Conservation (phyloP, 2,113 vertebrate species). For the Chionomys nivalis region DNA sequence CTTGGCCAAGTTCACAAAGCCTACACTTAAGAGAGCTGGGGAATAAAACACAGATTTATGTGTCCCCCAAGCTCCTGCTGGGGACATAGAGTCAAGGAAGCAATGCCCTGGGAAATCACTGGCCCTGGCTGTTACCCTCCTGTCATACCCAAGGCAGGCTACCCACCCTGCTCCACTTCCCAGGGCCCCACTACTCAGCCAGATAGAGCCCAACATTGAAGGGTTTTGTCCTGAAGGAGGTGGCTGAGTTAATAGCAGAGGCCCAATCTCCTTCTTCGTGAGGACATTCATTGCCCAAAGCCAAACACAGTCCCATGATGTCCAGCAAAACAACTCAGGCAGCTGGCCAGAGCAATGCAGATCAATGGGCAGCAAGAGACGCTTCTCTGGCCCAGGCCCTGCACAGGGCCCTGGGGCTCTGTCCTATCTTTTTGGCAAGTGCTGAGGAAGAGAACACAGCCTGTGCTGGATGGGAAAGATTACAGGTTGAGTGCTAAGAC, state of each 20-base stretch:
- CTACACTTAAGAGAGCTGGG: not conserved
- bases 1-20: not conserved
- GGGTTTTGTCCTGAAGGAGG: slow-evolving; percentile 43
- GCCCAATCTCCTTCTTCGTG: not conserved
- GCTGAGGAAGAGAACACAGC: slow-evolving; percentile 10
- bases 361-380: slow-evolving; percentile 35
- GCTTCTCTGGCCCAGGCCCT: not conserved
- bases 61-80: not conserved
- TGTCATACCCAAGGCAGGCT: not conserved
- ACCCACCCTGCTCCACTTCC: not conserved
- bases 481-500: not conserved
- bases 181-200: not conserved
- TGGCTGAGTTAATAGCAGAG: slow-evolving; percentile 62
- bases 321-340: not conserved
- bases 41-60: not conserved
- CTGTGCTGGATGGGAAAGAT: not conserved
- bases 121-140: not conserved
- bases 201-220: not conserved
- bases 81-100: not conserved
- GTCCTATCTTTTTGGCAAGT: slow-evolving; percentile 40
- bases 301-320: slow-evolving; percentile 57
- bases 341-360: not conserved
- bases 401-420: not conserved
- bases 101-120: not conserved
- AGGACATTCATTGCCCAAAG: slow-evolving; percentile 69